Conservation (phyloP, 2,888 invertebrate genomes). For the Piscicola geometra region DNA sequence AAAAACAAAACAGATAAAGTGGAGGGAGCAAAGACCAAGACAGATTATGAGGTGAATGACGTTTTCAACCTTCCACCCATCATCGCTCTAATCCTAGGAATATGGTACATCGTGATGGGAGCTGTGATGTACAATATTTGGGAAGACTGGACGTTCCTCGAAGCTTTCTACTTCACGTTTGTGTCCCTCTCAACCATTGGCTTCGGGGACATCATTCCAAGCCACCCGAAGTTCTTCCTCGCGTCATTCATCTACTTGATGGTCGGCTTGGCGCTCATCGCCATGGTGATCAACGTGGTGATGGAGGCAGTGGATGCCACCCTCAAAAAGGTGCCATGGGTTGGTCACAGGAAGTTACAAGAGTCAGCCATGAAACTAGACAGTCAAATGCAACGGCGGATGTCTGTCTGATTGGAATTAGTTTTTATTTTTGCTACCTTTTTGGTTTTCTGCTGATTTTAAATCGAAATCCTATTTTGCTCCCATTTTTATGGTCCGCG, state of each 20-base stretch:
- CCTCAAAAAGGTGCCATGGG: constrained; percentile 47
- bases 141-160: constrained; percentile 79
- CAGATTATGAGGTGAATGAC: constrained; percentile 53
- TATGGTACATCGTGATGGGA: constrained; percentile 81
- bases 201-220: constrained; percentile 85
- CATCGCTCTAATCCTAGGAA: constrained; percentile 75
- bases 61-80: constrained; percentile 90
- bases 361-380: no score
- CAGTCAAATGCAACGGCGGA: constrained; percentile 1
- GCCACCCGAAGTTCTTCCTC: constrained; percentile 82
- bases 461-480: no score
- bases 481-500: no score
- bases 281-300: constrained; percentile 91
- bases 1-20: no score
- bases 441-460: constrained; percentile 10
- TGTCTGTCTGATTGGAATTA: constrained; percentile 9
- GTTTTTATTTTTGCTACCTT: background rate
- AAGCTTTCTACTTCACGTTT: constrained; percentile 92
- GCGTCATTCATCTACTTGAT: constrained; percentile 85
- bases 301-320: constrained; percentile 46
- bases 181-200: constrained; percentile 95
- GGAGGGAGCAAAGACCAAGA: constrained; percentile 19
- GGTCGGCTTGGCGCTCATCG: constrained; percentile 87
- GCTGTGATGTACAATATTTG: constrained; percentile 66
- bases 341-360: no score